phyloP scores from a whole-genome alignment of 2,113 vertebrate species.

The Psilopsiagon aurifrons region DNA sequence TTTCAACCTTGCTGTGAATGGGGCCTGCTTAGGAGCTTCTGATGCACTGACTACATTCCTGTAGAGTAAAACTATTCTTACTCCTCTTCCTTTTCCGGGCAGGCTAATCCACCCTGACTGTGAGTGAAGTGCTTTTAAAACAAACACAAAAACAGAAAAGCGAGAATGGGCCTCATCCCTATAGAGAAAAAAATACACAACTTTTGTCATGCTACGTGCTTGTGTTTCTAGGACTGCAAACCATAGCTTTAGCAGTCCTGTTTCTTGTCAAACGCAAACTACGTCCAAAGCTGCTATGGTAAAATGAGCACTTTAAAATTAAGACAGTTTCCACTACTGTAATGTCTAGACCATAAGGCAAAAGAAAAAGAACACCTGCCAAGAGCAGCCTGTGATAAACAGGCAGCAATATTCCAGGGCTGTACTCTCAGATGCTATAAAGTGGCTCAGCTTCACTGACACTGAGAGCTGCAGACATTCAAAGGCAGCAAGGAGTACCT shows the following conservation, averaged over 20 bases:
- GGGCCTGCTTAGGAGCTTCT: background rate
- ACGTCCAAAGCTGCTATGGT: background rate
- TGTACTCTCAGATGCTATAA: background rate
- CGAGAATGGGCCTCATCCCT: background rate
- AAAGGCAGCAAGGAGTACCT: background rate
- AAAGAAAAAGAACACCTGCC: background rate
- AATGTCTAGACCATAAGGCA: slow-evolving; percentile 51
- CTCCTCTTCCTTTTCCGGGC: background rate
- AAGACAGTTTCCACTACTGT: slow-evolving; percentile 28
- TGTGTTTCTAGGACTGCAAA: background rate
- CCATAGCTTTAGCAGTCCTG: background rate
- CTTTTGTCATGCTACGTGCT: background rate
- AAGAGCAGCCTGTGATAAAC: slow-evolving; percentile 12
- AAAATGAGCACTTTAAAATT: slow-evolving; percentile 33
- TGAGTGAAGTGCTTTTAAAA: slow-evolving; percentile 6
- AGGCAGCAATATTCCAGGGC: background rate
- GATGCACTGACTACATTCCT: background rate
- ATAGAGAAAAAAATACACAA: background rate
- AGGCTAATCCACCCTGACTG: background rate
- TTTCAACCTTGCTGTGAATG: background rate
- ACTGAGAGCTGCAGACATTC: background rate
- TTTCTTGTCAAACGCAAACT: slow-evolving; percentile 22
- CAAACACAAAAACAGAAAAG: slow-evolving; percentile 2
- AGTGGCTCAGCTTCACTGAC: background rate
- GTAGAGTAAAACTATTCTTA: background rate